These are phyloP conservation scores for Pachymerium ferrugineum DNA, from an alignment of 2,888 invertebrate genomes.

Conservation along the genomic window DNA sequence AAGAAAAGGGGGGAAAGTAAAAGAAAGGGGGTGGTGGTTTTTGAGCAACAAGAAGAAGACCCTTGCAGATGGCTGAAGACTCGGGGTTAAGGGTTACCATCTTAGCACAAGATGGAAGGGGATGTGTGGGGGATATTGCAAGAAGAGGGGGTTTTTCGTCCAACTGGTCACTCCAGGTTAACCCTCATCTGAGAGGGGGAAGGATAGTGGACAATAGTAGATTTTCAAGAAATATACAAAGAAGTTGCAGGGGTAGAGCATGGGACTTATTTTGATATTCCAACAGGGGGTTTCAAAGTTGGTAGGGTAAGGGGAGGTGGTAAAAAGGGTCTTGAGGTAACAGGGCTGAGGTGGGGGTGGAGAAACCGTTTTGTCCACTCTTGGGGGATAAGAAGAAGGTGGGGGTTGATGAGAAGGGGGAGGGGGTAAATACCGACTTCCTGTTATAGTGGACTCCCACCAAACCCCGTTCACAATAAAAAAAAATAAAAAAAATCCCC, in stretches of 20 bases:
- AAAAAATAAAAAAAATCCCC: background rate
- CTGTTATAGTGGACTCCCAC: background rate
- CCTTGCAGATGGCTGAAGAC: conserved; percentile 25
- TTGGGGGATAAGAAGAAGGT: background rate
- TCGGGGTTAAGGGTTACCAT: conserved; percentile 27
- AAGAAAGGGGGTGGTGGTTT: background rate
- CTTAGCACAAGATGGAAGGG: conserved; percentile 13
- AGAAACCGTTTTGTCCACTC: conserved; percentile 19
- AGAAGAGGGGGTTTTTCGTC: conserved; percentile 11
- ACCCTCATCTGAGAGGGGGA: background rate
- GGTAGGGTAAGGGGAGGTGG: background rate
- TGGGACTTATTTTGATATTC: conserved; percentile 16
- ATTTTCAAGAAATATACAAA: conserved; percentile 27
- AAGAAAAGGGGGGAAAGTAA: background rate
- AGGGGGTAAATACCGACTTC: background rate
- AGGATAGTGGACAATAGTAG: background rate
- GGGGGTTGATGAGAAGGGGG: background rate
- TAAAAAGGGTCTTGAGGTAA: conserved; percentile 10
- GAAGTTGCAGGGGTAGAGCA: conserved; percentile 23
- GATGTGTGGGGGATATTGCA: conserved; percentile 7
- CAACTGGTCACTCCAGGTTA: conserved; percentile 25
- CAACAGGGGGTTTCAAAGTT: conserved; percentile 6
- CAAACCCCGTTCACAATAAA: background rate
- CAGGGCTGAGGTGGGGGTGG: conserved; percentile 11
- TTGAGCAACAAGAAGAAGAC: conserved; percentile 15